These are phyloP conservation scores for Helostoma temminkii DNA, from an alignment of 2,797 vertebrate genomes.

Conservation along the genomic window DNA sequence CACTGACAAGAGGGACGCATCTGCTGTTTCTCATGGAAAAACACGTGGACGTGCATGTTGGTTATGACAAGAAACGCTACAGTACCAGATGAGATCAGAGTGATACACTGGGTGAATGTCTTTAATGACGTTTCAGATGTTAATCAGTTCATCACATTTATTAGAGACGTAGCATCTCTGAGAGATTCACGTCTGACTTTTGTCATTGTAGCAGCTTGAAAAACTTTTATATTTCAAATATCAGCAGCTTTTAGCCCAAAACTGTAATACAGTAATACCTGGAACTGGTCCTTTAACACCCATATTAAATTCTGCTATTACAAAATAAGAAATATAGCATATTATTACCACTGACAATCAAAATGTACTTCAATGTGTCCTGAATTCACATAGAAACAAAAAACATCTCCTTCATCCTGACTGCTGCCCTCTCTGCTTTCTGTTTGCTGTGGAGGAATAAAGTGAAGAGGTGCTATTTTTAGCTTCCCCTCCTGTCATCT, in stretches of 20 bases:
- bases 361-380: neutral
- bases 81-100: neutral
- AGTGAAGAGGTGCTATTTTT: slow-evolving; percentile 79
- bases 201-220: slow-evolving; percentile 1
- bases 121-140: slow-evolving; percentile 24
- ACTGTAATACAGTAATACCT: neutral
- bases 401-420: slow-evolving; percentile 49
- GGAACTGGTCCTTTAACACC: neutral
- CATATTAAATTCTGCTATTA: neutral
- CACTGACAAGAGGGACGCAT: slow-evolving; percentile 42
- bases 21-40: slow-evolving; percentile 33
- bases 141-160: neutral
- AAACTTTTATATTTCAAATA: neutral
- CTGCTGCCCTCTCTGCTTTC: slow-evolving; percentile 53
- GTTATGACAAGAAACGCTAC: slow-evolving; percentile 1
- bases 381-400: slow-evolving; percentile 43
- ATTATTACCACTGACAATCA: too few relatives aligned
- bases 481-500: slow-evolving; percentile 72
- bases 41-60: slow-evolving; percentile 5
- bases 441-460: slow-evolving; percentile 57
- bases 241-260: neutral
- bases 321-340: neutral
- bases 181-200: too few relatives aligned
- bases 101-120: accelerated
- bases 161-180: neutral